Evolutionary conservation across 2,113 vertebrate species (phyloP).

Genomic region (Galemys pyrenaicus): DNA sequence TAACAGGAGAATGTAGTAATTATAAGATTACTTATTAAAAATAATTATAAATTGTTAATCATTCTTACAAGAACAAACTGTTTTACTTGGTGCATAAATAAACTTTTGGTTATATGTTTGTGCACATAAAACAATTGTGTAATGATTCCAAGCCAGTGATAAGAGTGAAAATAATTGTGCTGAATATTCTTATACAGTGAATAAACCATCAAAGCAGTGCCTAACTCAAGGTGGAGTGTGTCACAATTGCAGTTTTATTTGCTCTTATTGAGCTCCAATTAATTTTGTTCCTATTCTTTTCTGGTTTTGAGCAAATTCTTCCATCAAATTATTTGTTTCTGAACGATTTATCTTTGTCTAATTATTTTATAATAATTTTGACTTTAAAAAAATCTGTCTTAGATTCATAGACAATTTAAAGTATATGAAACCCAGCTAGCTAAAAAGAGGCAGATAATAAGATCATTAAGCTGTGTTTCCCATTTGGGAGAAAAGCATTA

Average conservation of each 20-base stretch:
- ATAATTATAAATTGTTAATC: too few species aligned
- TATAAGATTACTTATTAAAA: background rate
- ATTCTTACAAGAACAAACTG: background rate
- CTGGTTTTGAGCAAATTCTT: background rate
- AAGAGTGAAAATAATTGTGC: background rate
- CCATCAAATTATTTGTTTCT: conserved; percentile 11
- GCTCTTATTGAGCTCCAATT: conserved; percentile 28
- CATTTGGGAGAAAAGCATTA: conserved; percentile 33
- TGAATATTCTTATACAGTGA: background rate
- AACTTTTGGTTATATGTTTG: background rate
- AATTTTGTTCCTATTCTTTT: conserved; percentile 18
- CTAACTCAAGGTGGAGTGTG: background rate
- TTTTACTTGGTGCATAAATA: background rate
- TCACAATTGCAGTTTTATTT: conserved; percentile 29
- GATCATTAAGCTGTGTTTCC: conserved; percentile 55
- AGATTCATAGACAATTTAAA: conserved; percentile 52
- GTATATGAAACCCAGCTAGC: conserved; percentile 15
- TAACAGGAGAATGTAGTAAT: background rate
- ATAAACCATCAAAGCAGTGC: background rate
- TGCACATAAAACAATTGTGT: background rate
- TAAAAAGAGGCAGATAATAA: conserved; percentile 47
- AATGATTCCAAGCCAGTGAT: conserved; percentile 1
- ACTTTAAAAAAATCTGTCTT: background rate
- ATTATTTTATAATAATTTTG: conserved; percentile 54
- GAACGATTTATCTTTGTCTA: conserved; percentile 25